These are phyloP conservation scores for Magallana angulata DNA, from an alignment of 1,140 invertebrate species.

Conservation along the genomic window DNA sequence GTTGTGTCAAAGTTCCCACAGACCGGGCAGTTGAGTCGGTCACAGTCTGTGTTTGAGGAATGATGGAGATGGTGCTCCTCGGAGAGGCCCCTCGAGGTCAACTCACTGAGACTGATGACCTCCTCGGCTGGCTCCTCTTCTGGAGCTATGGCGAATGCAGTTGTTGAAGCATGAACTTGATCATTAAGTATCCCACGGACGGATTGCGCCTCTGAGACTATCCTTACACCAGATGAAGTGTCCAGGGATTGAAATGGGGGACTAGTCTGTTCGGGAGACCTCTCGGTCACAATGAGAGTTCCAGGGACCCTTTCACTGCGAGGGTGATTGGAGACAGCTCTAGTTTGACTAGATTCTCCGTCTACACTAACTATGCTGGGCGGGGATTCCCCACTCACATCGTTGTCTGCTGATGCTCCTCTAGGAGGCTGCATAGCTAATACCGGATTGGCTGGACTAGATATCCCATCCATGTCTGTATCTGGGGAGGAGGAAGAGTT, in stretches of 20 bases:
- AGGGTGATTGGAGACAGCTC: not conserved
- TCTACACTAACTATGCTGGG: not conserved
- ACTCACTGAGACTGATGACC: slow-evolving; percentile 2
- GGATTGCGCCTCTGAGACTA: slow-evolving; percentile 19
- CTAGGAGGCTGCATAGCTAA: slow-evolving; percentile 50
- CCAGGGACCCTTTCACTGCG: not conserved
- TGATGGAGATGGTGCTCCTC: not conserved
- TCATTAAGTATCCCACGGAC: not conserved
- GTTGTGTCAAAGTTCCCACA: slow-evolving; percentile 50
- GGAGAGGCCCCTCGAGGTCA: not conserved
- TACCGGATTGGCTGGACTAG: slow-evolving; percentile 8
- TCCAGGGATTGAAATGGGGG: slow-evolving; percentile 22
- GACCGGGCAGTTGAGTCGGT: slow-evolving; percentile 45
- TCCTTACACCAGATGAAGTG: not conserved
- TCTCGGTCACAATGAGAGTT: not conserved
- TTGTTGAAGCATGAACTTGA: not conserved
- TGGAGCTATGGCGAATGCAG: not conserved
- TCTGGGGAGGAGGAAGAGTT: not conserved
- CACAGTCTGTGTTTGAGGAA: not conserved
- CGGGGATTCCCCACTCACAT: slow-evolving; percentile 53
- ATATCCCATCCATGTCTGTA: slow-evolving; percentile 14
- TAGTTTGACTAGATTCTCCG: slow-evolving; percentile 18
- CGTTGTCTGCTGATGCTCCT: slow-evolving; percentile 58
- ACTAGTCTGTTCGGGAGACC: not conserved
- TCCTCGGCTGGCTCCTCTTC: not conserved